These are phyloP conservation scores for Paraescarpia echinospica DNA, from an alignment of 1,140 invertebrate genomes.

Conservation along the genomic window DNA sequence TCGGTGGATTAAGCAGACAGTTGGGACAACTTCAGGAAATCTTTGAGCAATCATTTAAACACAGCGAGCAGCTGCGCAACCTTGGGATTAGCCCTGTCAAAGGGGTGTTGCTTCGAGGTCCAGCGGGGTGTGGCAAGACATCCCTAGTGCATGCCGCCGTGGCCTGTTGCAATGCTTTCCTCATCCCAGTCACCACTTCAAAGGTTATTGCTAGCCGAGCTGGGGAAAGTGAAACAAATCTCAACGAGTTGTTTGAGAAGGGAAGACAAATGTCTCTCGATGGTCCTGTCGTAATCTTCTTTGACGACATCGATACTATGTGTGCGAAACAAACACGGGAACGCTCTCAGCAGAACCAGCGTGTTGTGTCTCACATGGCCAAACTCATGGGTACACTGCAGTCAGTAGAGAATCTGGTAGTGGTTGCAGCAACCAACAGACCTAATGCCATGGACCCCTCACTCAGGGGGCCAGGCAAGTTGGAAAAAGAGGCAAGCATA, in stretches of 20 bases:
- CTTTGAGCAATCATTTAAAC: slow-evolving; percentile 33
- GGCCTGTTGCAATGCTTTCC: slow-evolving; percentile 35
- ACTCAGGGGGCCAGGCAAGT: slow-evolving; percentile 33
- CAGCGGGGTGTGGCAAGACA: slow-evolving; percentile 53
- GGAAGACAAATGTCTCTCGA: slow-evolving; percentile 40
- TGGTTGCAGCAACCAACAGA: slow-evolving; percentile 51
- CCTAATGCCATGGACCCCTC: slow-evolving; percentile 40
- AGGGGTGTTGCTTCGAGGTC: slow-evolving; percentile 47
- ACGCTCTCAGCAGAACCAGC: slow-evolving; percentile 14
- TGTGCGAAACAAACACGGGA: neutral
- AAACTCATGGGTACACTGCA: slow-evolving; percentile 39
- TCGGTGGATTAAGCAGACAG: slow-evolving; percentile 42
- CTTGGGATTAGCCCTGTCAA: slow-evolving; percentile 28
- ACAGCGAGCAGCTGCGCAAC: slow-evolving; percentile 23
- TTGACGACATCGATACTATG: slow-evolving; percentile 50
- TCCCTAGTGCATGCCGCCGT: slow-evolving; percentile 43
- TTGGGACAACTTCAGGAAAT: slow-evolving; percentile 38
- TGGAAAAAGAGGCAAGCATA: slow-evolving; percentile 49
- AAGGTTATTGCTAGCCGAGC: slow-evolving; percentile 45
- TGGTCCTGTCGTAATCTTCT: slow-evolving; percentile 47
- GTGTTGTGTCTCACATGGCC: slow-evolving; percentile 38
- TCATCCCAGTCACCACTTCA: slow-evolving; percentile 45
- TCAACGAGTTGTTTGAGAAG: slow-evolving; percentile 43
- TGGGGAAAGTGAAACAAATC: slow-evolving; percentile 47
- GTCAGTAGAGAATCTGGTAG: slow-evolving; percentile 32